Base-by-base conservation (phyloP, 2,797 vertebrate genomes). In the Sternotherus odoratus region DNA sequence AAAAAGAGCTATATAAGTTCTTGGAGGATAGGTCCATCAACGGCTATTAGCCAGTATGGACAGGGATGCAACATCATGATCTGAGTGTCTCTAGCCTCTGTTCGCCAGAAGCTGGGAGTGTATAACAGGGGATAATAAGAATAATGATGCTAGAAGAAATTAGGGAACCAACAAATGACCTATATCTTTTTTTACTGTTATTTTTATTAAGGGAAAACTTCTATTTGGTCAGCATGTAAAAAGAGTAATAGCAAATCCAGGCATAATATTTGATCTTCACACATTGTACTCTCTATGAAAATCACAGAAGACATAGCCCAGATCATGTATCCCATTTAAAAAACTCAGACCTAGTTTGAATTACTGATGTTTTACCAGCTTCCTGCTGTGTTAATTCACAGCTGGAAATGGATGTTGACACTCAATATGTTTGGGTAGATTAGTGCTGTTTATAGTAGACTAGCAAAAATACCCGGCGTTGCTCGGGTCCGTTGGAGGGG, bases 391-490 rank as follows among this genome's bases (percentile, higher is more conserved):
- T 79, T 93, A 82, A 78, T 66, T 94, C 63, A 51, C 84, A 93
- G 90, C 89, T 93, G 2, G 88, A 74, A 93, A 74, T 93, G 82
- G 39, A 77, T 96, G 95, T 90, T 84, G 95, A 94, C 49, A 87
- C 83, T 51, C 57, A 48, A 2, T 79, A 79, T 88, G 56, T 83
- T 88, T 85, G 82, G 69, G 84, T 75, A 91, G 86, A 85, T 94
- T 30, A 88, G 69, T 60, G 80, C 82, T 87, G 39, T 1, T 89
- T 95, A 83, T 91, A 86, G 87, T 88, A 90, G n/a, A n/a, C n/a
- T n/a, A n/a, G n/a, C n/a, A n/a, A n/a, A n/a, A n/a, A n/a, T n/a
- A n/a, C n/a, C n/a, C n/a, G n/a, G n/a, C n/a, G n/a, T n/a, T n/a
- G n/a, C n/a, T n/a, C n/a, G n/a, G n/a, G n/a, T n/a, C n/a, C n/a